phyloP scores from a whole-genome alignment of 2,113 vertebrate species.

The Megatriorchis doriae region DNA sequence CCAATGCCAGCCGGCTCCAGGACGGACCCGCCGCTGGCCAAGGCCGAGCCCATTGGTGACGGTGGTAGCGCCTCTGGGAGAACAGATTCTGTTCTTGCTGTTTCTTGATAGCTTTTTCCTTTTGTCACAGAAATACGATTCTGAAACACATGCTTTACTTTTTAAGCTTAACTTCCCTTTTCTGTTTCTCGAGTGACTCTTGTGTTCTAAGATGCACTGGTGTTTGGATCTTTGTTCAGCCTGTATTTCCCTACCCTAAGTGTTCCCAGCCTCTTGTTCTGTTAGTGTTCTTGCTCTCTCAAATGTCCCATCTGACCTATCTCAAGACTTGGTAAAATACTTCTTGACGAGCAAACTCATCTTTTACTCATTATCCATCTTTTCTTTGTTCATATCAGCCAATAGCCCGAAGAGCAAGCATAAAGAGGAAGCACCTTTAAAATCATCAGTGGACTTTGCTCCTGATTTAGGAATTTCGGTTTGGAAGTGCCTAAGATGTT shows the following conservation, averaged over 20 bases:
- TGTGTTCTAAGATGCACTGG: not conserved
- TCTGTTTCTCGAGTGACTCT: not conserved
- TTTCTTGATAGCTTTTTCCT: not conserved
- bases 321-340: not conserved
- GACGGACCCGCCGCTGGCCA: not conserved
- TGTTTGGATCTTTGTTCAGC: not conserved
- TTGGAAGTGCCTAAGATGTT: not conserved
- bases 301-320: not conserved
- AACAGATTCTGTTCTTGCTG: not conserved
- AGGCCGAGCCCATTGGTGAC: not conserved
- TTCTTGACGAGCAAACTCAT: not conserved
- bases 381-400: not conserved
- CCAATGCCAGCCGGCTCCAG: accelerated
- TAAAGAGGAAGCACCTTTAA: not conserved
- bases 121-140: not conserved
- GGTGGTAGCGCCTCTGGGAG: accelerated
- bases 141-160: not conserved
- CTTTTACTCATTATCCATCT: not conserved
- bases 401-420: not conserved
- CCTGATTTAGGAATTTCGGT: not conserved
- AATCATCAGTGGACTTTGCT: not conserved
- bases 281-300: not conserved
- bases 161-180: not conserved
- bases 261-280: not conserved
- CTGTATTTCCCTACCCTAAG: not conserved